Evolutionary conservation across 2,797 vertebrate genomes (phyloP), one percentile per base, ranked within the genome.

Genomic region (Paramormyrops hopkinsi): DNA sequence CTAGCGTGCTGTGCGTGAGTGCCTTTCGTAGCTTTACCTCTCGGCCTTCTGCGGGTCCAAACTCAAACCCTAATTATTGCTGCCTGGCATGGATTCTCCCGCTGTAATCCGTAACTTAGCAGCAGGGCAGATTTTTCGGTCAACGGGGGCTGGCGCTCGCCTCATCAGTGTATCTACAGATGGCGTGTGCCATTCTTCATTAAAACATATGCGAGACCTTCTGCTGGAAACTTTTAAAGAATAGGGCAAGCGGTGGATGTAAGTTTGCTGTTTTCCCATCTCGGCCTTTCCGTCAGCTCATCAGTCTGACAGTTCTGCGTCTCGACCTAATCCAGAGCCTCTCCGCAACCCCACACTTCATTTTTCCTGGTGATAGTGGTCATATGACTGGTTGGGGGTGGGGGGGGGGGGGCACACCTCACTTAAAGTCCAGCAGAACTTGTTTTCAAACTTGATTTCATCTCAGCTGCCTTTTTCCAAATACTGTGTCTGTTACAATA

Each of bases 301-400:
- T 69, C 59, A 69, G 59, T 65, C 44, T 88, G 33, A 88, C 25
- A 69, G 33, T 33, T 46, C 56, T 69, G n/a, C 22, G 12, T 54
- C 59, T 65, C 46, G 44, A 88, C 59, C 59, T 37, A 65, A 65
- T 69, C 59, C 59, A 29, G 37, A 22, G 59, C 41, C 59, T 29
- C 87, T 88, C 59, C 0, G 0, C 87, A 69, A 88, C 87, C 59
- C 59, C 87, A 69, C 87, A 29, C 59, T 54, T 88, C 19, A 65
- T 65, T 88, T 88, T 65, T 88, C 87, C 56, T 69, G 41, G 37
- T 88, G 37, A 69, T 65, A 69, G 87, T 69, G 87, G 87, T 88
- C 11, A 65, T 59, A 25, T 46, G 87, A 17, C 54, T 62, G 22
- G 25, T 65, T 65, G 22, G n/a, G n/a, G 56, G 29, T 0, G 1